Conservation (phyloP, 2,888 invertebrate genomes). For the Eudemis profundana region DNA sequence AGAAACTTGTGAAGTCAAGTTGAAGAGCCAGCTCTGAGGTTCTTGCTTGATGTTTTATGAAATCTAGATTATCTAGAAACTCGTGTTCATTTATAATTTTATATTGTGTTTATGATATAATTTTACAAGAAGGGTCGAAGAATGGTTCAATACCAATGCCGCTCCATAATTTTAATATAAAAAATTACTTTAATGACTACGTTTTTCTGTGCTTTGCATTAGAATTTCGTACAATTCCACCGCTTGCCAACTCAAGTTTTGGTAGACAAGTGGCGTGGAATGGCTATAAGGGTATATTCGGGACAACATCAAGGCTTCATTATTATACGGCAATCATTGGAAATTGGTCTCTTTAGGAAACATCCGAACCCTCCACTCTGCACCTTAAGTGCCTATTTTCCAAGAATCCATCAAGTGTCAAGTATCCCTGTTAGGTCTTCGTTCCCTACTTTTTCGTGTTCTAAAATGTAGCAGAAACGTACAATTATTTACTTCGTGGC, state of each 20-base stretch:
- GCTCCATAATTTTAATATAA: too few relatives aligned
- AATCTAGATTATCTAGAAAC: background rate
- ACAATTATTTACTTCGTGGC: constrained; percentile 29
- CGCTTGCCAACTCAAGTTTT: too few relatives aligned
- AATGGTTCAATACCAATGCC: too few relatives aligned
- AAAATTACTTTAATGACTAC: too few relatives aligned
- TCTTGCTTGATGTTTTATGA: background rate
- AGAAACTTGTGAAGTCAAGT: constrained; percentile 1
- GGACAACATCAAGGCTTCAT: too few relatives aligned
- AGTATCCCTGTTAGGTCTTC: background rate
- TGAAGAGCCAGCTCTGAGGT: background rate
- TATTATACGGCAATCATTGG: constrained; percentile 1
- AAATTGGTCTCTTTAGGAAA: constrained; percentile 5
- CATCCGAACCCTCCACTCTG: constrained; percentile 10
- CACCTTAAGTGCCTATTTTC: constrained; percentile 17
- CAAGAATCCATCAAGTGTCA: constrained; percentile 5
- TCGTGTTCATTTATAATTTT: too few relatives aligned
- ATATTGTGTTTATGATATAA: too few relatives aligned
- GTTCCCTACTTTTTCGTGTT: background rate
- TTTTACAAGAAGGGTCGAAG: too few relatives aligned
- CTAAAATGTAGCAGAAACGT: background rate
- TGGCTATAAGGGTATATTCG: too few relatives aligned
- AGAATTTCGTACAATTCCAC: too few relatives aligned
- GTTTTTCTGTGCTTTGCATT: too few relatives aligned
- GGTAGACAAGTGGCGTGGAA: too few relatives aligned